Evolutionary conservation across 2,113 vertebrate species (phyloP), one percentile per base, ranked within the genome.

Genomic region (Proteles cristata): DNA sequence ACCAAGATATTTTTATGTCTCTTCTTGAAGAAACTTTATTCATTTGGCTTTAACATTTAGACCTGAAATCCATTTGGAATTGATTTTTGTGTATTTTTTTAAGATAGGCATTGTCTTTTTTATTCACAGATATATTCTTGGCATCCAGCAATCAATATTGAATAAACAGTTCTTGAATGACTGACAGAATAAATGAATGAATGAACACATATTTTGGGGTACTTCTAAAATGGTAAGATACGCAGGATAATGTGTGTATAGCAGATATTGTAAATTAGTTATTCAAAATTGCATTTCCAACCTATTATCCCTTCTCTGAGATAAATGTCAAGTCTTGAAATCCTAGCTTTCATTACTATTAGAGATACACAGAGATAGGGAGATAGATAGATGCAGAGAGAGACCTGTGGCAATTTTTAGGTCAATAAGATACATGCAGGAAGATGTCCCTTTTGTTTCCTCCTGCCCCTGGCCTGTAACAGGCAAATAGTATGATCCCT

Each of bases 111-210:
- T 31, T 93, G 14, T 48, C 73, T 83, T 63, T 74, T 74, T 12
- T 39, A 69, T 88, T 43, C 7, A 33, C 0, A 58, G 7, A 76
- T 39, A 61, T 58, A 73, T 53, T 94, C 21, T 92, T 23, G 94
- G 15, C 4, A 94, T 1, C 58, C 1, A 82, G 19, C 15, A 84
- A 31, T 21, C 87, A 12, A 33, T 55, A 80, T 7, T 66, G 1
- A 90, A 83, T 94, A 90, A 79, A 79, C 66, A 69, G 7, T 86
- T 65, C 10, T 73, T 97, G 2, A 97, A 66, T 81, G n/a, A 92
- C 39, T 45, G 9, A 77, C 15, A 85, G 45, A 71, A 55, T 93
- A 53, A 76, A 58, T 76, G 21, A 23, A 66, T 55, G 14, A 84
- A 80, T 55, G 16, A 91, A 85, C 68, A 68, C 2, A 80, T 12